Evolutionary conservation across 2,113 vertebrate genomes (phyloP), one percentile per base, ranked within the genome.

Genomic region (Pavo muticus): DNA sequence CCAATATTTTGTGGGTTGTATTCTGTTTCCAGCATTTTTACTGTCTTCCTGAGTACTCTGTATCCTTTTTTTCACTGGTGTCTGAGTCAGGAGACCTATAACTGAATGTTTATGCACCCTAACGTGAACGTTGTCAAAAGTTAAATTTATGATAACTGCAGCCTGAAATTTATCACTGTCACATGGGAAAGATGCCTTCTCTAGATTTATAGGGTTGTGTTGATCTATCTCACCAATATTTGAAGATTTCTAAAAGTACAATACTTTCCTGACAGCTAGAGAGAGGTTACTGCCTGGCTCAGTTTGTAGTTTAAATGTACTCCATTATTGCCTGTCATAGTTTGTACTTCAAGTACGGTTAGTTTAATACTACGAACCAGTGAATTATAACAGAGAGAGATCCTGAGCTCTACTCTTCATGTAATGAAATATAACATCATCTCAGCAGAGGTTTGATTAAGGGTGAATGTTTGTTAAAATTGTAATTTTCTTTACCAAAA

Each of bases 41-140:
- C 87, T 95, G 91, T 82, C 70, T 83, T 82, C 45, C 30, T 61
- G 42, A 84, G 40, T 81, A 68, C 90, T 83, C 57, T 57, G 20
- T 70, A 17, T 27, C 12, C 18, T 84, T 35, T 87, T 73, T 93
- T 93, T 92, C 37, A 63, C 84, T 84, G 83, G 15, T 57, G 61
- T 20, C 78, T 23, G 47, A 91, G 56, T 71, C 70, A 65, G 68
- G 80, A 75, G 30, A 70, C 27, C 50, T 95, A n/a, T 37, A 93
- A 85, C 29, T 3, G 23, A 35, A 57, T 88, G 13, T 39, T 89
- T 37, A 71, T 85, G 52, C 37, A 79, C 35, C 18, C n/a, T 89
- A 95, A 87, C 14, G 84, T 65, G 83, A 70, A 96, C 90, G 59
- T 64, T 89, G 45, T 91, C 94, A 93, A 59, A 88, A 94, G 86